Evolutionary conservation across 2,113 vertebrate genomes (phyloP), one percentile per base, ranked within the genome.

Genomic region (Melanostigma gelatinosum): DNA sequence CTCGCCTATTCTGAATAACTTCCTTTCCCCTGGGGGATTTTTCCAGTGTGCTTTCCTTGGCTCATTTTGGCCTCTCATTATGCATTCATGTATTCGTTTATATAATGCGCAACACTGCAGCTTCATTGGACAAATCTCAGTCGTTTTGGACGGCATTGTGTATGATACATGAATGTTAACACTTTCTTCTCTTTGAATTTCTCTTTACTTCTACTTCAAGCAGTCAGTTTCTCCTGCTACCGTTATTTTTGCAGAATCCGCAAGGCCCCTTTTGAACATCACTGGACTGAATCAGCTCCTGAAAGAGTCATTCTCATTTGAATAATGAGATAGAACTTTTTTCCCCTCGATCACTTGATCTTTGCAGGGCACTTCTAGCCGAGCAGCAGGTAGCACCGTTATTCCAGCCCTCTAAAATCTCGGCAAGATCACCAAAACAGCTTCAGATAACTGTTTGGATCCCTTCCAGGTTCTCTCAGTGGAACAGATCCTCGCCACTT

Each of bases 21-120:
- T 88, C 63, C 62, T 84, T 82, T 83, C 70, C 90, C 88, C 74
- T 61, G 80, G 81, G 89, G 90, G 82, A 77, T 86, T 88, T 85
- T 22, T 77, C 87, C 83, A 82, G 20, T 78, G 71, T 86, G 81
- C 83, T 85, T 91, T 91, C 68, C 82, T 85, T 89, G 88, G 91
- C 88, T 91, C 89, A 86, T 89, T 94, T 88, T 78, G 82, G 72
- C 87, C 87, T 75, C 82, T 90, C 81, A 88, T 91, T 91, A 91
- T 89, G 82, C 85, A 90, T 93, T 90, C 85, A 91, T 89, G 84
- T 88, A 88, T 90, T 88, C 71, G 54, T 92, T 90, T 91, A 85
- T 88, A 85, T 90, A 89, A 90, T 82, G 78, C 78, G 36, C 86
- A 89, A 83, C 70, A 34, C 88, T 76, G 84, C 84, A 60, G 84